Conservation (phyloP, 2,888 invertebrate genomes). For the Ecdyonurus torrentis region DNA sequence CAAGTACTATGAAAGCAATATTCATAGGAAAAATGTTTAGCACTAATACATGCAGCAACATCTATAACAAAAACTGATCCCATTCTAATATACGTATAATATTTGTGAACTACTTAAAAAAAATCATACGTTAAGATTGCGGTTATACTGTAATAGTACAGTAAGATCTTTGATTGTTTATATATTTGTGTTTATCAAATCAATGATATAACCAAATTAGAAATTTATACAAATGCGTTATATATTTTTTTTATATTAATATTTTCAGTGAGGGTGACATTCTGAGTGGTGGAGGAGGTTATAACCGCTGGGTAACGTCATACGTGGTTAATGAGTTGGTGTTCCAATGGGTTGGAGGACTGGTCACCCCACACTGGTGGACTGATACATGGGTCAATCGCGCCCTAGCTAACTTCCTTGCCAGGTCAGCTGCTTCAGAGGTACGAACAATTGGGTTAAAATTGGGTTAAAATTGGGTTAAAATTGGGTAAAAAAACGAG, state of each 20-base stretch:
- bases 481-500: not conserved
- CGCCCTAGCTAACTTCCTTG: slow-evolving; percentile 56
- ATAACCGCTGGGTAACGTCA: slow-evolving; percentile 31
- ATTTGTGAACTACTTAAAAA: no score
- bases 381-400: slow-evolving; percentile 58
- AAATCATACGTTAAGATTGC: no score
- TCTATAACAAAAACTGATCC: no score
- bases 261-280: slow-evolving; percentile 53
- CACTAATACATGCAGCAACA: no score
- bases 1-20: no score
- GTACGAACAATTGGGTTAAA: not conserved
- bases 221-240: no score
- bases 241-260: slow-evolving; percentile 10
- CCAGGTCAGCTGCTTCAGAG: slow-evolving; percentile 27
- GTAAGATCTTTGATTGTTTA: no score
- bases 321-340: slow-evolving; percentile 52
- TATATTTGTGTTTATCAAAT: no score
- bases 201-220: no score
- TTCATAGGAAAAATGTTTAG: no score
- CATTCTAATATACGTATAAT: no score
- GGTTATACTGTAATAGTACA: no score
- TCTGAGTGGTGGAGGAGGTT: slow-evolving; percentile 17
- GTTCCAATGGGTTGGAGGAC: slow-evolving; percentile 65
- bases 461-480: not conserved
- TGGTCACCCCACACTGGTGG: slow-evolving; percentile 62